These are phyloP conservation scores for Euschistus heros DNA, from an alignment of 1,140 invertebrate genomes.

Conservation along the genomic window DNA sequence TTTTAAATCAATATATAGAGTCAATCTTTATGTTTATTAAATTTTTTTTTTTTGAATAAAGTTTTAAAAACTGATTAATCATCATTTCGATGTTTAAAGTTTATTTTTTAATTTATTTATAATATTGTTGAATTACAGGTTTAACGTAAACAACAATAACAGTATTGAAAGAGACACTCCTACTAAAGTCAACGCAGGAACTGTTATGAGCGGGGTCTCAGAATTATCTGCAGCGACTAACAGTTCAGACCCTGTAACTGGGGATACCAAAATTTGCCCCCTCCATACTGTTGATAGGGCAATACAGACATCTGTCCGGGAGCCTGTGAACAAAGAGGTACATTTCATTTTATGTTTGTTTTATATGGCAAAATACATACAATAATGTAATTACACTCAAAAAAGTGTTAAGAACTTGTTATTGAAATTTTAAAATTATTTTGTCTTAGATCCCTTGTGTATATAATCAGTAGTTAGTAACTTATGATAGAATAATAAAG, in stretches of 20 bases:
- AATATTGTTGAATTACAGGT: conserved; percentile 29
- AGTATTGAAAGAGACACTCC: conserved; percentile 29
- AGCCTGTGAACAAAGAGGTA: conserved; percentile 17
- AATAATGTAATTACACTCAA: not conserved
- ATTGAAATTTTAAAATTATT: not conserved
- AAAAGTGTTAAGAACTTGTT: not conserved
- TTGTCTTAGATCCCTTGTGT: not conserved
- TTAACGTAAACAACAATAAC: conserved; percentile 42
- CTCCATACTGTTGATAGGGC: conserved; percentile 53
- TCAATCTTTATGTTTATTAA: too few species aligned
- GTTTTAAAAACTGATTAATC: too few species aligned
- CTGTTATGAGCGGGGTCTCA: conserved; percentile 17
- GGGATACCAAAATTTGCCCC: conserved; percentile 35
- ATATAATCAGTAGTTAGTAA: not conserved
- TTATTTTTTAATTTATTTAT: too few species aligned
- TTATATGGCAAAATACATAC: not conserved
- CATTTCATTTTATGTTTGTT: not conserved
- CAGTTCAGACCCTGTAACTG: not conserved
- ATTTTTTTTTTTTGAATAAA: too few species aligned
- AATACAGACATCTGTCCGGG: conserved; percentile 52
- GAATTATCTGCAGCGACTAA: conserved; percentile 8
- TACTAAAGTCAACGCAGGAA: conserved; percentile 20
- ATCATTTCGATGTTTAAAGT: too few species aligned
- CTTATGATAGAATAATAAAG: too few species aligned
- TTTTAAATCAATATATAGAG: too few species aligned